Evolutionary conservation across 1,140 invertebrate species (phyloP), one percentile per base, ranked within the genome.

Genomic region (Diprion similis): DNA sequence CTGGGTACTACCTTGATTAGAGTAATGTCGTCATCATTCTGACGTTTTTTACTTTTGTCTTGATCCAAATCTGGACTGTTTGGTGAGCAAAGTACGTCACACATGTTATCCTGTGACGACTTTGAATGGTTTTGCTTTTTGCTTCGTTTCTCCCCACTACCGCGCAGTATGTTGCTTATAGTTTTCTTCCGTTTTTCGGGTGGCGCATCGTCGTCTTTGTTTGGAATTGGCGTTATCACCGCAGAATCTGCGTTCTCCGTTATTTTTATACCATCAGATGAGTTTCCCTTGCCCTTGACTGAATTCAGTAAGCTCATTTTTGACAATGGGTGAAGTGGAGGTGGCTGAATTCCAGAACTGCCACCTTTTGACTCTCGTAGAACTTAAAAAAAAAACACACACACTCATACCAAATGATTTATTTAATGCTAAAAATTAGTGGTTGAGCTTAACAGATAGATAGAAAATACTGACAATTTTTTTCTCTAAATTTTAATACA

Each of bases 11-110:
- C 86, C 81, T 89, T 89, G 11, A 87, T 87, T 68, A 89, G 76
- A 15, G 87, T 88, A 46, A 89, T 87, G 19, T 89, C 88, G 71
- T 89, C 88, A 18, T 88, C 85, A 68, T 85, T 87, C 51, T 85
- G 86, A 19, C 74, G 74, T 24, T 82, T 80, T 19, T 84, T 88
- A 46, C 86, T 84, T 69, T 84, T 84, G 10, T 87, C 86, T 46
- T 85, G 81, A 19, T 86, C 85, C 2, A 78, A 81, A n/a, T 88
- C 84, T 9, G 85, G 83, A 82, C 86, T 88, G 45, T 79, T 85
- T 6, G 85, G 15, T 7, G 83, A 78, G 76, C 85, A 87, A 74
- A 78, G 83, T 1, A 83, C 72, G 45, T 86, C 82, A 1, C 81
- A 75, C 46, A 83, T 70, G 76, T 77, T 81, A 65, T 87, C 85